Conservation (phyloP, 2,113 vertebrate genomes). For the Bos indicus region DNA sequence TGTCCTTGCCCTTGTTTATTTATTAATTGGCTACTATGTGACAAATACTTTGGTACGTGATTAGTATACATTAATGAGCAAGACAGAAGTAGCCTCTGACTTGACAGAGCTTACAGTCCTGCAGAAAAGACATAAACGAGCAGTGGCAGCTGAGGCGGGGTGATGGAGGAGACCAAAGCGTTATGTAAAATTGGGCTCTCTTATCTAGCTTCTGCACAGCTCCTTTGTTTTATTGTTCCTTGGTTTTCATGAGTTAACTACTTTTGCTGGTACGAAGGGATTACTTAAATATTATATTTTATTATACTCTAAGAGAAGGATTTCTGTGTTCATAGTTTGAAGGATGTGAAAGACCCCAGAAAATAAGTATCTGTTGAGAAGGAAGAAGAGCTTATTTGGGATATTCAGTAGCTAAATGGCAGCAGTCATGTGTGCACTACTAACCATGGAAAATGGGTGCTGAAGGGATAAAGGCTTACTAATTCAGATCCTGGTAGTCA, state of each 20-base stretch:
- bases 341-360: neutral
- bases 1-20: neutral
- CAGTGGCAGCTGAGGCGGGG: neutral
- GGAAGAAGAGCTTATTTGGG: neutral
- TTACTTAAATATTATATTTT: neutral
- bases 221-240: neutral
- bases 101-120: neutral
- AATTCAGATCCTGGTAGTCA: neutral
- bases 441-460: neutral
- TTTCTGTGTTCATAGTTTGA: neutral
- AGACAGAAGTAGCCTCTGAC: neutral
- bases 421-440: neutral
- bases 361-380: neutral
- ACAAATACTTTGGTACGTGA: neutral
- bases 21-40: neutral
- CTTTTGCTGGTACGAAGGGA: neutral
- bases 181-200: fast-evolving
- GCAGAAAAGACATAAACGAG: neutral
- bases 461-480: neutral
- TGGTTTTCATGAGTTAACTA: neutral
- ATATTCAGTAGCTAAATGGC: neutral
- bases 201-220: neutral
- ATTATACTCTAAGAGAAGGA: neutral
- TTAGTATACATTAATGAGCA: neutral
- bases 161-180: neutral